Base-by-base conservation (phyloP, 2,797 vertebrate species). In the Channa striata region DNA sequence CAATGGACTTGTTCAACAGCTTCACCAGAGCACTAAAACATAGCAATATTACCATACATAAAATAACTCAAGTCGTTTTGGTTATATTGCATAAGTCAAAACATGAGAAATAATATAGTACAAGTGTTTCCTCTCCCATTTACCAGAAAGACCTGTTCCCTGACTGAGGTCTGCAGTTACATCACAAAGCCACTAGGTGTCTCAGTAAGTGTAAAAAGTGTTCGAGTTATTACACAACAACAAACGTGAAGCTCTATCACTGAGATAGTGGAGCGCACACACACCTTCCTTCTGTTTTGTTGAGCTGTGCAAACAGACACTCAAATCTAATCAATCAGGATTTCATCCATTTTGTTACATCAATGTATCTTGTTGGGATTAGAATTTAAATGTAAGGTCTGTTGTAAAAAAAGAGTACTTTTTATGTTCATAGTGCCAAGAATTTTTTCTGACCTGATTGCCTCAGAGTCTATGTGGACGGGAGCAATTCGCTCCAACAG, bases 401-500 rank as follows among this genome's bases (percentile, higher is more conserved):
- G 42, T 49, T 69, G 39, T 49, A 10, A 52, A 48, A 54, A 3
- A n/a, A 34, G 6, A 65, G 23, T 20, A 20, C 48, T 8, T 30
- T 8, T 13, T n/a, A 12, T 2, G 43, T n/a, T 46, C 8, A 50
- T 40, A 16, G 8, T 10, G 9, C 56, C 0, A n/a, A 2, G 12
- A n/a, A 0, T 34, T 85, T 89, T 91, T 95, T 84, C n/a, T 69
- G 46, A 93, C 98, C 98, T 99, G 92, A 99, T 99, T 78, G 98
- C 97, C 92, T 99, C 98, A 20, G 98, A 98, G 92, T 99, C 98
- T 60, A 99, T 99, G 93, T 99, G 98, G 74, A 99, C 98, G 20
- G 98, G 98, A 59, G 98, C 98, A 68, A 99, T 99, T 89, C 98
- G 96, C 94, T 99, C 98, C 92, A 99, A 89, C 71, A 99, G 93